A percentile compares a stretch with the other conserved stretches of the same genome.
Conservation (phyloP, 2,797 vertebrate genomes). For the Menidia menidia region DNA sequence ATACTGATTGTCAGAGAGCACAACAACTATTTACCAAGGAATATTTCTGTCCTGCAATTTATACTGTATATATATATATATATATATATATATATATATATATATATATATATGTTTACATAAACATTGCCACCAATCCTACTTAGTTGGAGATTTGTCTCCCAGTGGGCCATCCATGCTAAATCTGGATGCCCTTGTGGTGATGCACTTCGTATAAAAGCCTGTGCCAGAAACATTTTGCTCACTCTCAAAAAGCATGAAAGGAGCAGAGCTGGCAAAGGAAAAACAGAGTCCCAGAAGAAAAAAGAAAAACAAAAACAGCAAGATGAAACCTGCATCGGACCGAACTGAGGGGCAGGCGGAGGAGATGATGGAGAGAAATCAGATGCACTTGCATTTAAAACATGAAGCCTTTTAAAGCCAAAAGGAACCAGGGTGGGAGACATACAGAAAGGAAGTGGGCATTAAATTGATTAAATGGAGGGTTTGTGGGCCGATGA, state of each 20-base stretch:
- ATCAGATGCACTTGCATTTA: slow-evolving; percentile 42
- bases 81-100: background rate
- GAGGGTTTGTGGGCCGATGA: slow-evolving; percentile 20
- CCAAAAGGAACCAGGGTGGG: slow-evolving; percentile 35
- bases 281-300: slow-evolving; percentile 15
- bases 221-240: slow-evolving; percentile 54
- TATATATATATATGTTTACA: slow-evolving; percentile 6
- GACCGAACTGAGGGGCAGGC: slow-evolving; percentile 24
- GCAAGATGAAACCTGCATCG: slow-evolving; percentile 25
- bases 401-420: slow-evolving; percentile 47
- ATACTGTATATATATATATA: slow-evolving; percentile 15
- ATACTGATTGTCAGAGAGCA: background rate
- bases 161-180: slow-evolving; percentile 28
- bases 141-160: slow-evolving; percentile 33
- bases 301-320: slow-evolving; percentile 6
- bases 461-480: slow-evolving; percentile 35
- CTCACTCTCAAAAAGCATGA: slow-evolving; percentile 43
- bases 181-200: slow-evolving; percentile 45
- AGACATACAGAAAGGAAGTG: slow-evolving; percentile 21
- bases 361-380: slow-evolving; percentile 44
- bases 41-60: slow-evolving; percentile 3
- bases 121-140: slow-evolving; percentile 7
- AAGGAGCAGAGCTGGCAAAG: slow-evolving; percentile 40
- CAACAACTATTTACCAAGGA: background rate
- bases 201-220: slow-evolving; percentile 66